Base-by-base conservation (phyloP, 1,140 invertebrate species). In the Conus betulinus region DNA sequence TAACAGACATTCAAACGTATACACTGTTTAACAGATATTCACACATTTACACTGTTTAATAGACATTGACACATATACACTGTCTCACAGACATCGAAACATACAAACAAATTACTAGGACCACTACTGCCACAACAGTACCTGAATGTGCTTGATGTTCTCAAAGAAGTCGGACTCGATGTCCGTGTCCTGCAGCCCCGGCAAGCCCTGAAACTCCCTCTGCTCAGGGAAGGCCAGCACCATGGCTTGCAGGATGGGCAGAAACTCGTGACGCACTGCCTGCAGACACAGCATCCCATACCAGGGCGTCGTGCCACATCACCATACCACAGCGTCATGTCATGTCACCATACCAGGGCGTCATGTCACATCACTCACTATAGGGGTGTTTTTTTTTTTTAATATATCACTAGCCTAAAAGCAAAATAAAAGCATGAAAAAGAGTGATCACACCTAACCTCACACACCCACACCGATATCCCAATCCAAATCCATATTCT, bases 121-220 rank as follows among this genome's bases (percentile, higher is more conserved):
- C 57, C 23, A 57, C 60, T 13, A 55, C 52, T 11, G 8, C 83
- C 84, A 85, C 23, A 1, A 11, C 15, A 11, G 20, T 87, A 95
- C 93, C 95, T 96, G 96, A 83, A 96, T 96, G 96, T 99, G 98
- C 63, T 97, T 96, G 91, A 98, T 97, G 93, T 99, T 99, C 91
- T 98, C 97, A 93, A 99, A 99, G 95, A 99, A 99, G 95, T 99
- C 98, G 0, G 98, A 97, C 94, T 99, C 98, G 1, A 96, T 94
- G 94, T 99, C 98, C 63, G 96, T 95, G 93, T 98, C 97, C 0
- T 96, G 96, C 4, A 99, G 95, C 25, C 96, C 94, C 3, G 96
- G 95, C 55, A 99, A 96, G 95, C 99, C 98, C n/a, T 96, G 95
- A 86, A 95, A 94, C 52, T 88, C 88, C 13, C 87, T 67, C 81